Percentiles rank a stretch among this genome's conserved stretches.
Evolutionary conservation across 2,797 vertebrate genomes (phyloP).

Genomic region (Rhabdomys pumilio): DNA sequence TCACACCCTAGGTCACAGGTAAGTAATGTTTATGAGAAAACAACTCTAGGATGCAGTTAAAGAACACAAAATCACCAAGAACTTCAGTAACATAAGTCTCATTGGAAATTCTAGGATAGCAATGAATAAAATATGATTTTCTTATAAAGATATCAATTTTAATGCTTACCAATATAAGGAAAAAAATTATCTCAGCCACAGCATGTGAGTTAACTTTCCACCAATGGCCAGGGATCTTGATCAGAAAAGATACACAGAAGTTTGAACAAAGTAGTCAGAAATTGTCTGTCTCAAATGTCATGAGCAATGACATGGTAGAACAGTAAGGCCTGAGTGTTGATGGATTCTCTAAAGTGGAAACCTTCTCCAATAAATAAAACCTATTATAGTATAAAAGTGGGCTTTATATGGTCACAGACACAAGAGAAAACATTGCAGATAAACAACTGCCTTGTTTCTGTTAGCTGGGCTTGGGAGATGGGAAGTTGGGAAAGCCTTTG

Average conservation of each 20-base stretch:
- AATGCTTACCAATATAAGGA: neutral
- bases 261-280: neutral
- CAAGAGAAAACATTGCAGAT: neutral
- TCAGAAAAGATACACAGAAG: neutral
- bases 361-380: neutral
- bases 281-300: neutral
- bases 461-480: constrained; percentile 1
- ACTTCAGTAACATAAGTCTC: neutral
- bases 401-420: neutral
- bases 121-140: constrained; percentile 54
- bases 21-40: neutral
- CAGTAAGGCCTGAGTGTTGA: neutral
- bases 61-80: neutral
- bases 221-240: neutral
- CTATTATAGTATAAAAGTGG: neutral
- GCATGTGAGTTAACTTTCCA: neutral
- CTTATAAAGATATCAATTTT: neutral
- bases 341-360: constrained; percentile 7
- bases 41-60: neutral
- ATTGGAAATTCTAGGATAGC: constrained; percentile 39
- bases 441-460: neutral
- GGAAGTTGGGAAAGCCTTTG: neutral
- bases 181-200: neutral
- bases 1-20: too few species aligned
- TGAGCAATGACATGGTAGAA: neutral